Base-by-base conservation (phyloP, 2,113 vertebrate species). In the Pogona vitticeps region DNA sequence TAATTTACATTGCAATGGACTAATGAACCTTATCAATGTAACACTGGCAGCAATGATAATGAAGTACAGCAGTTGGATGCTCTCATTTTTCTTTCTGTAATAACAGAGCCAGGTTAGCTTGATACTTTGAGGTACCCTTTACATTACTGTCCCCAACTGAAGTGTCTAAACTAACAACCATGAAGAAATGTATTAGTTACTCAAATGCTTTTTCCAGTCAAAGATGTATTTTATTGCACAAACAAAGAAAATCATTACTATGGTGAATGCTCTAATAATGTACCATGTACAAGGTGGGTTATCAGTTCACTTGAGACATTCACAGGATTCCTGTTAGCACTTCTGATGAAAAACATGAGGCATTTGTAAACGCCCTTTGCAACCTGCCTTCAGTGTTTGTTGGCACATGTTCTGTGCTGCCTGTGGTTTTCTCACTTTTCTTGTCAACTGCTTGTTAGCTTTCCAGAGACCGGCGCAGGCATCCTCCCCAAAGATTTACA, bases 371-470 rank as follows among this genome's bases (percentile, higher is more conserved):
- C 26, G 36, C 79, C 59, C 38, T 76, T 38, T 81, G 72, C 85
- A 87, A 76, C 40, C 18, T 56, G 85, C 79, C 23, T 40, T 67
- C 40, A 71, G 78, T 87, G 79, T 82, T 82, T 87, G 79, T 82
- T 82, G 46, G 40, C 70, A 56, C 85, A 81, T 38, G 33, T 68
- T 81, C n/a, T 52, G 18, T 36, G 23, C 42, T 82, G 79, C 59
- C 71, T 46, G 38, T 67, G 61, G 85, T 65, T 82, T 82, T 82
- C 70, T 38, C 85, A 87, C 85, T 67, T 67, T 80, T 76, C 85
- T 65, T 86, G n/a, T 75, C 56, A 82, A 67, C 81, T 81, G 81
- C 65, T 76, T 76, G 72, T 38, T 36, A 83, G 15, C 33, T 28
- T 71, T 73, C 73, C 58, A 40, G 38, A 56, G 58, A 63, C 14